Evolutionary conservation across 2,888 invertebrate species (phyloP).

Genomic region (Scrobipalpa costella): DNA sequence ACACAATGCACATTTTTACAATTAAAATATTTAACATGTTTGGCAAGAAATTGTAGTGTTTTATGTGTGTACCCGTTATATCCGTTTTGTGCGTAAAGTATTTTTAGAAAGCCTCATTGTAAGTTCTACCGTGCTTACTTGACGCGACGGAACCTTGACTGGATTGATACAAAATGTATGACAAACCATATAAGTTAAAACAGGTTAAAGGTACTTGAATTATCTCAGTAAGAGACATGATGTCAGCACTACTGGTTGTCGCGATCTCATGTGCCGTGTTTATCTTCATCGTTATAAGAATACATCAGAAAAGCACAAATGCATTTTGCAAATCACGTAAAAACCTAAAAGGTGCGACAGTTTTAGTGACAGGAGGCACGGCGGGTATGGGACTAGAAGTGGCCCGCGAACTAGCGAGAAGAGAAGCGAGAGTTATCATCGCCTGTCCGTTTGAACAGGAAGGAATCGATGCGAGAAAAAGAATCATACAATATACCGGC

Average conservation of each 20-base stretch:
- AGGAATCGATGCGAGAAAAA: conserved; percentile 64
- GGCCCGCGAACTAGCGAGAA: conserved; percentile 45
- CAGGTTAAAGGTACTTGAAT: too few relatives aligned
- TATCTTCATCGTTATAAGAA: conserved; percentile 28
- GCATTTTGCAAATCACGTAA: conserved; percentile 45
- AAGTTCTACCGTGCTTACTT: too few relatives aligned
- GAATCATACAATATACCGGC: conserved; percentile 81
- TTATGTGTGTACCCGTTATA: too few relatives aligned
- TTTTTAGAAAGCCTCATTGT: too few relatives aligned
- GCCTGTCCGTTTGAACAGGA: conserved; percentile 49
- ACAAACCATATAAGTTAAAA: not conserved
- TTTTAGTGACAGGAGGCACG: conserved; percentile 49
- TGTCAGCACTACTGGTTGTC: not conserved
- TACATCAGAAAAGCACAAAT: conserved; percentile 47
- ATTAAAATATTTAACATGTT: too few relatives aligned
- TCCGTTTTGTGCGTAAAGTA: too few relatives aligned
- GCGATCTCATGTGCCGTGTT: not conserved
- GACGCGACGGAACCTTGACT: not conserved
- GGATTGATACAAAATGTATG: not conserved
- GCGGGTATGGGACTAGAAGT: conserved; percentile 49
- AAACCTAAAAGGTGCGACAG: conserved; percentile 45
- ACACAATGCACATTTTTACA: too few relatives aligned
- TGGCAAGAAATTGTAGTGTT: too few relatives aligned
- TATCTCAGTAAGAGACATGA: not conserved
- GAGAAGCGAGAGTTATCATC: conserved; percentile 49